Percentiles rank a stretch among this genome's conserved stretches.
Evolutionary conservation across 2,888 invertebrate genomes (phyloP).

Genomic region (Cheilosia grossa): DNA sequence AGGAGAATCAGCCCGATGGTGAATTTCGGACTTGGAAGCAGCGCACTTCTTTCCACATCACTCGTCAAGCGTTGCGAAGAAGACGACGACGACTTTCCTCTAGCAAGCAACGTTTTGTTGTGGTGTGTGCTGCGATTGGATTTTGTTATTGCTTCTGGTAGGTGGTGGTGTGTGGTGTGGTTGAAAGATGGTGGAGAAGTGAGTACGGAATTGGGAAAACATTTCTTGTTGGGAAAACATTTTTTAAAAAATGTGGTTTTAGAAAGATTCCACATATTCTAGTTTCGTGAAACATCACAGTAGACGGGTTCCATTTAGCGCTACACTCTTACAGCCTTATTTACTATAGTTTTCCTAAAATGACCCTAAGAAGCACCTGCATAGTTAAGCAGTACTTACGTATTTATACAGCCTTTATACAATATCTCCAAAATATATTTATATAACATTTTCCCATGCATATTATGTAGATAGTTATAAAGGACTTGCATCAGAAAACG

Average conservation of each 20-base stretch:
- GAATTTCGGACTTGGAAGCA: conserved; percentile 23
- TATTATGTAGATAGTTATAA: too few relatives aligned
- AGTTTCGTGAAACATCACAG: too few relatives aligned
- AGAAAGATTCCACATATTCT: too few relatives aligned
- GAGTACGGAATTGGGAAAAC: conserved; percentile 41
- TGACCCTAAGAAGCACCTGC: too few relatives aligned
- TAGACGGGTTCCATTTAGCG: too few relatives aligned
- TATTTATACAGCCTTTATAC: too few relatives aligned
- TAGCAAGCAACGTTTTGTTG: conserved; percentile 69
- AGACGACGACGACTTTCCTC: conserved; percentile 62
- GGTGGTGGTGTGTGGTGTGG: conserved; percentile 4
- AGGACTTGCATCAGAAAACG: too few relatives aligned
- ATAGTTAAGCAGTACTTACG: too few relatives aligned
- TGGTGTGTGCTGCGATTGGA: conserved; percentile 35
- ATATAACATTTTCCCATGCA: too few relatives aligned
- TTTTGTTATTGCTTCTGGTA: background rate
- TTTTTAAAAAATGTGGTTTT: background rate
- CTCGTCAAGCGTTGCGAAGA: conserved; percentile 83
- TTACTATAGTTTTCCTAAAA: too few relatives aligned
- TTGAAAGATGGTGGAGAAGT: conserved; percentile 40
- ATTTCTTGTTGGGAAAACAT: background rate
- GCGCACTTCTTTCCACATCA: conserved; percentile 81
- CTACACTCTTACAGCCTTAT: too few relatives aligned
- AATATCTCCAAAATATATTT: too few relatives aligned
- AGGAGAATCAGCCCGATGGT: conserved; percentile 31